Evolutionary conservation across 2,888 invertebrate species (phyloP).

Genomic region (Atrina japonica): DNA sequence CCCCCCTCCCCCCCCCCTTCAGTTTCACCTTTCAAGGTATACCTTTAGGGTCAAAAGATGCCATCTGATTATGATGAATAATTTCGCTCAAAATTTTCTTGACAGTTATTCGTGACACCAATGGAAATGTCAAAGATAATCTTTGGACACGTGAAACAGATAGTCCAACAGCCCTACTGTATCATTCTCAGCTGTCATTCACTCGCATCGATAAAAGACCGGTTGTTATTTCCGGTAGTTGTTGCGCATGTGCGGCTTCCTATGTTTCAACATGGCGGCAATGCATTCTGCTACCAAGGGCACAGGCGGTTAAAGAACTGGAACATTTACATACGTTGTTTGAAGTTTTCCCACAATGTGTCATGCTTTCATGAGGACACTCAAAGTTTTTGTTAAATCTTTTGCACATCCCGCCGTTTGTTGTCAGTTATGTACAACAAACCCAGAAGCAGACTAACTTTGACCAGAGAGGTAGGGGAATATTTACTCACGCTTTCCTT

Average conservation of each 20-base stretch:
- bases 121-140: no score
- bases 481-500: no score
- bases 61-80: background rate
- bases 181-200: background rate
- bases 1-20: no score
- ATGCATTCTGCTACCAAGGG: slow-evolving; percentile 36
- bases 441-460: slow-evolving; percentile 42
- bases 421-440: slow-evolving; percentile 53
- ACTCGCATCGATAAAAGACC: no score
- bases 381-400: slow-evolving; percentile 1
- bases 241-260: slow-evolving; percentile 46
- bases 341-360: slow-evolving; percentile 22
- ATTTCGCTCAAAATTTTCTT: no score
- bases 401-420: background rate
- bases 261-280: slow-evolving; percentile 56
- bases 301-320: slow-evolving; percentile 27
- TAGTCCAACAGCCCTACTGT: no score
- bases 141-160: no score
- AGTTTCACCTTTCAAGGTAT: background rate
- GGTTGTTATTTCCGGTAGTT: slow-evolving; percentile 16
- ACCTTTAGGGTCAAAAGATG: slow-evolving; percentile 26
- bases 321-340: background rate
- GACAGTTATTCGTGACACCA: no score
- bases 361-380: slow-evolving; percentile 22
- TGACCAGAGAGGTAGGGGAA: slow-evolving; percentile 41